Percentiles rank a stretch among this genome's conserved stretches.
These are phyloP conservation scores for Loripinus fragilis DNA, from an alignment of 2,888 invertebrate genomes.

Conservation along the genomic window DNA sequence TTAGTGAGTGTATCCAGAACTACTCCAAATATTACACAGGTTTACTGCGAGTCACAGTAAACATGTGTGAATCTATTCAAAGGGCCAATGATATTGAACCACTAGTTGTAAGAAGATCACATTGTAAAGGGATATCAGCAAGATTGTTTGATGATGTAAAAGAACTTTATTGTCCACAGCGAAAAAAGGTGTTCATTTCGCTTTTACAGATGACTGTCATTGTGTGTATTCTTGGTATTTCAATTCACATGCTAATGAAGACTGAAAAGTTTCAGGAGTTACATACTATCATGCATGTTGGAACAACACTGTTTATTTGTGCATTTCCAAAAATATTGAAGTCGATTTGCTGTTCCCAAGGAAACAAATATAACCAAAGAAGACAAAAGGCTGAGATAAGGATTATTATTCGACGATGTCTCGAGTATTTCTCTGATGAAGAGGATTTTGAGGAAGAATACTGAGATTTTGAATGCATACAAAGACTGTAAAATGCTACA, in stretches of 20 bases:
- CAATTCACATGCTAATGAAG: slow-evolving; percentile 46
- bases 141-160: slow-evolving; percentile 53
- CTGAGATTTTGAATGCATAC: too few relatives aligned
- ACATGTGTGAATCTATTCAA: slow-evolving; percentile 29
- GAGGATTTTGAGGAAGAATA: not conserved
- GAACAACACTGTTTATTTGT: slow-evolving; percentile 60
- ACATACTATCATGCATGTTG: slow-evolving; percentile 57
- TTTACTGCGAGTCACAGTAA: slow-evolving; percentile 38
- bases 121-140: slow-evolving; percentile 32
- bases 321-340: slow-evolving; percentile 56
- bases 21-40: slow-evolving; percentile 38
- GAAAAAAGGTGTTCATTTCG: slow-evolving; percentile 55
- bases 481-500: too few relatives aligned
- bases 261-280: slow-evolving; percentile 55
- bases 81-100: slow-evolving; percentile 16
- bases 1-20: slow-evolving; percentile 48
- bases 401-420: not conserved
- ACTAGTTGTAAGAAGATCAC: slow-evolving; percentile 33
- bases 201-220: slow-evolving; percentile 46
- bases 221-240: slow-evolving; percentile 48
- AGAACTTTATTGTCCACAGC: slow-evolving; percentile 46
- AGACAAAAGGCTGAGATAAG: not conserved
- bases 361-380: slow-evolving; percentile 13
- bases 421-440: not conserved
- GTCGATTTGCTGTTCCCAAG: slow-evolving; percentile 32